phyloP scores from a whole-genome alignment of 30 jellyfish, hydroid and myxozoan genomes.

The Aurelia aurita region DNA sequence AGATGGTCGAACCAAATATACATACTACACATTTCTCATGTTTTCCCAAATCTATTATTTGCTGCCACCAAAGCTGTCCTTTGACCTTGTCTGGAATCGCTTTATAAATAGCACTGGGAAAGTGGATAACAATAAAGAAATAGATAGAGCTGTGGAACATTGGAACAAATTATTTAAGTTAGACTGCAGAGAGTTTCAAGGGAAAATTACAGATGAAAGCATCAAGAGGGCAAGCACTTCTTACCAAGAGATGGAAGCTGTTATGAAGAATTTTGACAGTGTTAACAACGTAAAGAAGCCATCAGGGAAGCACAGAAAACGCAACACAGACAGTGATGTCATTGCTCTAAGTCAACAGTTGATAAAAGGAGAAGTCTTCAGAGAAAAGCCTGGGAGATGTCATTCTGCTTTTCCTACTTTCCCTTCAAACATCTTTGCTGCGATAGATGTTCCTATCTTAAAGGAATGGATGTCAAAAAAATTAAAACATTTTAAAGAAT shows the following conservation, averaged over 20 bases:
- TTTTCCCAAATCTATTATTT: constrained; percentile 8
- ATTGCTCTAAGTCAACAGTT: constrained; percentile 35
- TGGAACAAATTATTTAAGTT: constrained; percentile 6
- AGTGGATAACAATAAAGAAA: constrained; percentile 6
- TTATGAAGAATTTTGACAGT: constrained; percentile 25
- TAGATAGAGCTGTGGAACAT: constrained; percentile 40
- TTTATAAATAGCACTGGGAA: constrained; percentile 21
- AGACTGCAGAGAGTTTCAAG: constrained; percentile 41
- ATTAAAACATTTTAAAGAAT: no score
- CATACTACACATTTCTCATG: constrained; percentile 5
- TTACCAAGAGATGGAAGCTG: constrained; percentile 49
- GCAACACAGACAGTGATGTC: constrained; percentile 38
- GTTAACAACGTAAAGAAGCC: constrained; percentile 27
- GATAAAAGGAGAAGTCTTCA: constrained; percentile 39
- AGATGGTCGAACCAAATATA: constrained; percentile 14
- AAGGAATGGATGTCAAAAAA: neutral
- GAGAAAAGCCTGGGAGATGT: constrained; percentile 49
- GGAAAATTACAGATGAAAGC: constrained; percentile 29
- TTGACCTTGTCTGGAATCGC: constrained; percentile 19
- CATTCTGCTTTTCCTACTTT: constrained; percentile 36
- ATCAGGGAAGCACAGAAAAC: constrained; percentile 49
- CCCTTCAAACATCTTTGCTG: constrained; percentile 42
- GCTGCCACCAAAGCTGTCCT: constrained; percentile 24
- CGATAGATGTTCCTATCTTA: constrained; percentile 29
- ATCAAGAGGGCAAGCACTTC: constrained; percentile 12